Percentiles rank a stretch among this genome's conserved stretches.
Conservation (phyloP, 64 coral and sea anemone genomes). For the Acropora tenuis region DNA sequence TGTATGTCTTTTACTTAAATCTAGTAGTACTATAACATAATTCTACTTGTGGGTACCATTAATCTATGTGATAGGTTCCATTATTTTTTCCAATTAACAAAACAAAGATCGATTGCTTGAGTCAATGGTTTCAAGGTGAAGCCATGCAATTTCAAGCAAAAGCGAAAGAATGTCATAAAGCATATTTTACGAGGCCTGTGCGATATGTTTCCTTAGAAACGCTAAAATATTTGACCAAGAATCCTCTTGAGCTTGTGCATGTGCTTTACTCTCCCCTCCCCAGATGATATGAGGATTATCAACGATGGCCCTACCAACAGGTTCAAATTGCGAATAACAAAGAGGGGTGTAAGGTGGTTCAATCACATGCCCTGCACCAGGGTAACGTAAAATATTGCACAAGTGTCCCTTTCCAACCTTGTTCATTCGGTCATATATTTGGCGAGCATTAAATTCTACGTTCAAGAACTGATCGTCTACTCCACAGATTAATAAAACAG, state of each 20-base stretch:
- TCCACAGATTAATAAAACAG: conserved; percentile 57
- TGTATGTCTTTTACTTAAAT: too few species aligned
- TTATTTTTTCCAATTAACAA: too few species aligned
- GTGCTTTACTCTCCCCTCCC: conserved; percentile 47
- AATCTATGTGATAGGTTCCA: too few species aligned
- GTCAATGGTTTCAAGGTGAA: too few species aligned
- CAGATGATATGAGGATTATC: too few species aligned
- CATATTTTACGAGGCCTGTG: too few species aligned
- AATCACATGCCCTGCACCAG: conserved; percentile 68
- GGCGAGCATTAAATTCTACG: conserved; percentile 17
- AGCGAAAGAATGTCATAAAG: too few species aligned
- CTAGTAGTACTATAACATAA: too few species aligned
- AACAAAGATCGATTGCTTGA: too few species aligned
- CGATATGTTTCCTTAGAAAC: background rate
- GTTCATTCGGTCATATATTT: conserved; percentile 46
- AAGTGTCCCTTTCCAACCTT: conserved; percentile 29
- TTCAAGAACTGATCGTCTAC: conserved; percentile 35
- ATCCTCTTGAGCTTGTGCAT: conserved; percentile 35
- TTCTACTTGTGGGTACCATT: too few species aligned
- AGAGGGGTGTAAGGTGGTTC: conserved; percentile 57
- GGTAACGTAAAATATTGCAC: conserved; percentile 46
- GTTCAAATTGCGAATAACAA: background rate
- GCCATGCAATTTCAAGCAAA: too few species aligned
- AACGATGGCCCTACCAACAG: background rate
- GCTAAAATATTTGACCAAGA: background rate